A percentile compares a stretch with the other conserved stretches of the same genome.
These are phyloP conservation scores for Hypolimnas misippus DNA, from an alignment of 2,888 invertebrate species.

Conservation along the genomic window DNA sequence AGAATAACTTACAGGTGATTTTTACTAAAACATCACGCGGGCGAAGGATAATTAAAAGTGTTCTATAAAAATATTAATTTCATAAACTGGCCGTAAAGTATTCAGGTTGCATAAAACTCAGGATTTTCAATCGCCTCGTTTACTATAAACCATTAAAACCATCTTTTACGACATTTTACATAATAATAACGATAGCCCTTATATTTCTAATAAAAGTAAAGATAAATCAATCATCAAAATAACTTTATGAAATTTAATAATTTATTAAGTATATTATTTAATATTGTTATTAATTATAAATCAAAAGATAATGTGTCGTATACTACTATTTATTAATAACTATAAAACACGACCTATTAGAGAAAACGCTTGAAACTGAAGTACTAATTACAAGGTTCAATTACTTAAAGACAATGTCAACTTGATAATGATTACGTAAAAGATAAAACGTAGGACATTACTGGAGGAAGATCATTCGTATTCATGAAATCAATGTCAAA, in stretches of 20 bases:
- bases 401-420: conserved; percentile 11
- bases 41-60: no score
- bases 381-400: conserved; percentile 11
- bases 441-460: conserved; percentile 19
- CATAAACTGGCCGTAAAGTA: background rate
- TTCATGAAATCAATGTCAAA: conserved; percentile 50
- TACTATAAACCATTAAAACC: background rate
- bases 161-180: background rate
- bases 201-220: background rate
- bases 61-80: no score
- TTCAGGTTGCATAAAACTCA: background rate
- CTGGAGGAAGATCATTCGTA: conserved; percentile 47
- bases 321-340: no score
- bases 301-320: background rate
- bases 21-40: no score
- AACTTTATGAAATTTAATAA: background rate
- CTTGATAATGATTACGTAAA: conserved; percentile 25
- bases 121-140: background rate
- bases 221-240: background rate
- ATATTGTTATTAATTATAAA: conserved; percentile 7
- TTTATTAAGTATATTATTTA: background rate
- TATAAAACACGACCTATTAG: background rate
- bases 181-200: background rate
- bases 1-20: no score
- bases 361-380: background rate